Conservation (phyloP, 2,113 vertebrate genomes). For the Ceuthmochares aereus region DNA sequence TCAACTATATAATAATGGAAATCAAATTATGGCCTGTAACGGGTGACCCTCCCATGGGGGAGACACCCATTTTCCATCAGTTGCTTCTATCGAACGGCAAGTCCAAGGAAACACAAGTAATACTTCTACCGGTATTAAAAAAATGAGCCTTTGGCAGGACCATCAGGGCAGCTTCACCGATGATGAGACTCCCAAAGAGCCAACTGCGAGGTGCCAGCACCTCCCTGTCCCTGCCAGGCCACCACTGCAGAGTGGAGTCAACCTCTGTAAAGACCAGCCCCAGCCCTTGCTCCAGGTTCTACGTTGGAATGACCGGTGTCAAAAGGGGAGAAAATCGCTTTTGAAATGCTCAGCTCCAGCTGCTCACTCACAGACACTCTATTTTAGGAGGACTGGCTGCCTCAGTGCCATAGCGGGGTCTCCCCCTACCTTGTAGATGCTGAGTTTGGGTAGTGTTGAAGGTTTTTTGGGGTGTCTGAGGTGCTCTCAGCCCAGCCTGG, state of each 20-base stretch:
- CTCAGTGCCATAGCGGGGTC: neutral
- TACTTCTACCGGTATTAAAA: neutral
- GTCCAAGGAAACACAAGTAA: neutral
- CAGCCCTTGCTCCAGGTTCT: neutral
- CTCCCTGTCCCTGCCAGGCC: neutral
- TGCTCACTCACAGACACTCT: neutral
- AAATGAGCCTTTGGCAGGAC: neutral
- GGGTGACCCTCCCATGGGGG: neutral
- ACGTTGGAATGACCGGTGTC: fast-evolving
- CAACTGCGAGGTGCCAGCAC: neutral
- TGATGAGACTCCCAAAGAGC: fast-evolving
- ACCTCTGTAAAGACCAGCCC: neutral
- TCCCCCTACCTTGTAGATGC: neutral
- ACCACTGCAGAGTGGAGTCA: neutral
- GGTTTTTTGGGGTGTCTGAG: neutral
- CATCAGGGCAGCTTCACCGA: fast-evolving
- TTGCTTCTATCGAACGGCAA: neutral
- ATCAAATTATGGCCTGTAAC: neutral
- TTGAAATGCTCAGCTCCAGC: fast-evolving
- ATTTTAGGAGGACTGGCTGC: fast-evolving
- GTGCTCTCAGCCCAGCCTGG: neutral
- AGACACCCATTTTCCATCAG: neutral
- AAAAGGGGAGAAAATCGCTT: neutral
- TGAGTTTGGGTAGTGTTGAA: neutral
- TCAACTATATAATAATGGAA: neutral